phyloP scores from a whole-genome alignment of 2,113 vertebrate genomes.

The Hipposideros armiger region DNA sequence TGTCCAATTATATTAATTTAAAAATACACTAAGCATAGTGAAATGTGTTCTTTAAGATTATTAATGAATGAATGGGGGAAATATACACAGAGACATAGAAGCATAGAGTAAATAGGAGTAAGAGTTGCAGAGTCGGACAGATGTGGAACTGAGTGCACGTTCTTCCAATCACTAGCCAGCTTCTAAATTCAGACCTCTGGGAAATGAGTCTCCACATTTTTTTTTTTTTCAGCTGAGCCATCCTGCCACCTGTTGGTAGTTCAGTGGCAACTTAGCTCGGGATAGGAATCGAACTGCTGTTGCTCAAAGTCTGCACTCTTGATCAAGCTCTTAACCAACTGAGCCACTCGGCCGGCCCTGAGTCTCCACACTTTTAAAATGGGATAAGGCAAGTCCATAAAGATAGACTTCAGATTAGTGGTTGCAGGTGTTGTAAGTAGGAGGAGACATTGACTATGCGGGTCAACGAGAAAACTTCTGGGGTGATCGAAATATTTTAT shows the following conservation, averaged over 20 bases:
- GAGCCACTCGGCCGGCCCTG: too few species aligned
- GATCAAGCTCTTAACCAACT: too few species aligned
- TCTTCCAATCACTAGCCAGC: neutral
- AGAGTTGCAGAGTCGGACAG: neutral
- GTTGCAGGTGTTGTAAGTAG: neutral
- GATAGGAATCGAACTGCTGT: too few species aligned
- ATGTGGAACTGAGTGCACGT: neutral
- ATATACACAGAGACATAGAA: neutral
- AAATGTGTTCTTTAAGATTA: neutral
- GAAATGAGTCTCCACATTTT: neutral
- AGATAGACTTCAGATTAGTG: neutral
- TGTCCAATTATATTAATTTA: neutral
- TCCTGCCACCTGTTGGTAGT: too few species aligned
- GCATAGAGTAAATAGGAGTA: neutral
- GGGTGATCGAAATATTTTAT: neutral
- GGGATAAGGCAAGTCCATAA: neutral
- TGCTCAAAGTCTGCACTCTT: too few species aligned
- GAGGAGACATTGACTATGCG: neutral
- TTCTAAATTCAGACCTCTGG: neutral
- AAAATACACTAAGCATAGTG: constrained; percentile 1
- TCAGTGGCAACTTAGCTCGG: too few species aligned
- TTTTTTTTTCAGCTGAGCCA: neutral
- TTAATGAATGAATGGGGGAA: neutral
- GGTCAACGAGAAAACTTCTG: neutral
- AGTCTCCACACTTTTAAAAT: neutral